Evolutionary conservation across 1,140 invertebrate genomes (phyloP).

Genomic region (Lepidostoma basale): DNA sequence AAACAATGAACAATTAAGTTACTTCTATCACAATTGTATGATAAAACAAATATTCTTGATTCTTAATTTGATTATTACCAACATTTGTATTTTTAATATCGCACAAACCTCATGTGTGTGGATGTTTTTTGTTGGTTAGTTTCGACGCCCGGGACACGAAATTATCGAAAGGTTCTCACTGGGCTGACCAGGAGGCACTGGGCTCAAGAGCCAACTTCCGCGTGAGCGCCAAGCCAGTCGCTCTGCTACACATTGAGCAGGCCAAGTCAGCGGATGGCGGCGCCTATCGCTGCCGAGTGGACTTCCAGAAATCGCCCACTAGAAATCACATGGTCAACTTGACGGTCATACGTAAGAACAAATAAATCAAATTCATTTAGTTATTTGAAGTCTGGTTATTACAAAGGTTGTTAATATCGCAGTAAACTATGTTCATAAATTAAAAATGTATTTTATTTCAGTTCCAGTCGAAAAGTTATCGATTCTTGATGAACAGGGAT

Average conservation of each 20-base stretch:
- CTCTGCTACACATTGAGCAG: conserved; percentile 67
- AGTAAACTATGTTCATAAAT: too few species aligned
- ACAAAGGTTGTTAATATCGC: too few species aligned
- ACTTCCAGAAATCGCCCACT: conserved; percentile 81
- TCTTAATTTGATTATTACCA: too few species aligned
- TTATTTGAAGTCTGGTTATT: not conserved
- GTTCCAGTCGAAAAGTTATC: conserved; percentile 71
- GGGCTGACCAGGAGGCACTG: conserved; percentile 65
- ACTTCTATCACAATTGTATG: too few species aligned
- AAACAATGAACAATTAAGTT: too few species aligned
- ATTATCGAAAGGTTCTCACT: conserved; percentile 62
- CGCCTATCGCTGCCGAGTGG: conserved; percentile 78
- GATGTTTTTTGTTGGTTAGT: conserved; percentile 55
- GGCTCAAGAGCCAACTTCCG: conserved; percentile 64
- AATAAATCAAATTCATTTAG: too few species aligned
- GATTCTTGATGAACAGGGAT: conserved; percentile 67
- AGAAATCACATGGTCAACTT: conserved; percentile 80
- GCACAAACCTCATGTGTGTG: not conserved
- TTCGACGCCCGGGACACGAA: conserved; percentile 66
- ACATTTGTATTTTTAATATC: not conserved
- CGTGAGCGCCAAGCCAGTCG: conserved; percentile 59
- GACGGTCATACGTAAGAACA: conserved; percentile 78
- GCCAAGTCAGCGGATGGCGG: conserved; percentile 73
- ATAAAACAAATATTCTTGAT: too few species aligned
- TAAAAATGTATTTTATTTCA: too few species aligned